Base-by-base conservation (phyloP, 2,797 vertebrate genomes). In the Clarias platycephalus region DNA sequence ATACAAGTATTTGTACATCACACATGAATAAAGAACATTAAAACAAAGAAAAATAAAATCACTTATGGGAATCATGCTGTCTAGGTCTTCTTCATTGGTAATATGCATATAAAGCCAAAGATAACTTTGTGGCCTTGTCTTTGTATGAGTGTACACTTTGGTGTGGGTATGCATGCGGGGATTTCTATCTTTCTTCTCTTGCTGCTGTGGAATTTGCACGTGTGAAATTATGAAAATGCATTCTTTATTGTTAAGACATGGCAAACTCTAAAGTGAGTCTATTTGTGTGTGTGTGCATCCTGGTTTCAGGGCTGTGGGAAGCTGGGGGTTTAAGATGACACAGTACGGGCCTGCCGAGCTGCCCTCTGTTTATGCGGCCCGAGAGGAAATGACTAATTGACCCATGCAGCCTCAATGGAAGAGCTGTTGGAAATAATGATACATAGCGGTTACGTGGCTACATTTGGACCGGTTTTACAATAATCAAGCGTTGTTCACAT, bases 361-460 rank as follows among this genome's bases (percentile, higher is more conserved):
- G 89, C 89, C 70, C 85, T 77, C 86, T 90, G 91, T 91, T 92
- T 91, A 91, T 89, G 91, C 92, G 89, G 88, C 78, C 85, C 76
- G 86, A 93, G 89, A 90, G 92, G 91, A 93, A 94, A 92, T 93
- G 90, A 90, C 92, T 93, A 93, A 94, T 92, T 94, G 93, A 93
- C 91, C 85, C 81, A 87, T 84, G 89, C 88, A 85, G 91, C 93
- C 91, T 93, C 92, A 92, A 91, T 89, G 87, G 92, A 93, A 83
- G 81, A 90, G 89, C 90, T 76, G 74, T 88, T 93, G 91, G 90
- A 95, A 94, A 94, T 91, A 93, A 93, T 93, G 91, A 94, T 89
- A 90, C 88, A 89, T 88, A 89, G 60, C 40, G 91, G 95, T 92
- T 93, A 93, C 92, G 89, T 88, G 83, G 88, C 88, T 86, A 88